A percentile compares a stretch with the other conserved stretches of the same genome.
phyloP scores from a whole-genome alignment of 2,113 vertebrate genomes.

The Cyanoramphus novaezelandiae region DNA sequence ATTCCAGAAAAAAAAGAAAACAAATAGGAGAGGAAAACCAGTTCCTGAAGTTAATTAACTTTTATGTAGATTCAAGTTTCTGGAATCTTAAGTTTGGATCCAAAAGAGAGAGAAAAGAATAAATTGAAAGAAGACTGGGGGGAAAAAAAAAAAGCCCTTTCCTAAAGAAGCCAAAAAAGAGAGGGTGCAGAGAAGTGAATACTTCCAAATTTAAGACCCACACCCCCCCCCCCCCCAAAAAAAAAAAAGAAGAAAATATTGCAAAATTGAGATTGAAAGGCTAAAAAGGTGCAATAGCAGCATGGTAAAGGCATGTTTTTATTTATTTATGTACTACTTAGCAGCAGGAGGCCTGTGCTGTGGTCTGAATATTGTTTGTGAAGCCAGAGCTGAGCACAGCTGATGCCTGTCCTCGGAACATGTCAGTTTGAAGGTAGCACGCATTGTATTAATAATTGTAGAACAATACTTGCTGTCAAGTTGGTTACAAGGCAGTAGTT shows the following conservation, averaged over 20 bases:
- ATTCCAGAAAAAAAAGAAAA: background rate
- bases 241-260: background rate
- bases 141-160: background rate
- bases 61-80: background rate
- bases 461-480: slow-evolving; percentile 67
- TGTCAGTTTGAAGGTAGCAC: background rate
- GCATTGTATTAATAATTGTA: slow-evolving; percentile 26
- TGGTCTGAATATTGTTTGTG: background rate
- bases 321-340: slow-evolving; percentile 1
- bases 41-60: slow-evolving; percentile 3
- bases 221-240: no score
- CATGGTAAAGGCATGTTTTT: background rate
- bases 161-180: background rate
- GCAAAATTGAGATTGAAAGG: background rate
- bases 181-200: background rate
- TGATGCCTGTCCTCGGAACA: slow-evolving; percentile 37
- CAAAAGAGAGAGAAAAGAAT: background rate
- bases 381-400: slow-evolving; percentile 12
- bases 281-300: background rate
- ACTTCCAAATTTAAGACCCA: background rate
- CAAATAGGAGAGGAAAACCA: background rate
- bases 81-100: background rate
- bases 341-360: background rate
- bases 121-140: background rate
- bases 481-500: slow-evolving; percentile 43